phyloP scores from a whole-genome alignment of 2,888 invertebrate genomes.

The Amphipoea lucens region DNA sequence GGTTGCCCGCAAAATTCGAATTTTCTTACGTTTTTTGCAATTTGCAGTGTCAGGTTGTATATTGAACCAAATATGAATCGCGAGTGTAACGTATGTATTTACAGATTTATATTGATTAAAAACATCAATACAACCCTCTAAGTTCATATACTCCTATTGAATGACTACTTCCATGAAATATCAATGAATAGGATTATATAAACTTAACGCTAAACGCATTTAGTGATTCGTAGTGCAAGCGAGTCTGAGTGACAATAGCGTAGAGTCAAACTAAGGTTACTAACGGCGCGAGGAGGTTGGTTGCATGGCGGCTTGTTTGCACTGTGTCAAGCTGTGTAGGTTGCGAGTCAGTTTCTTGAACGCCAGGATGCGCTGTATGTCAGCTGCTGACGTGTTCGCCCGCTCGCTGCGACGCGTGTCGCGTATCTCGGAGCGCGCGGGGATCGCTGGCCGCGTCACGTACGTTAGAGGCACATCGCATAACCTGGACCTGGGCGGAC shows the following conservation, averaged over 20 bases:
- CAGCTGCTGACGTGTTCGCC: slow-evolving; percentile 43
- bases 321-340: slow-evolving; percentile 53
- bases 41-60: no score
- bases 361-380: slow-evolving; percentile 73
- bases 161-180: no score
- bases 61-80: no score
- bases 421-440: slow-evolving; percentile 33
- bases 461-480: slow-evolving; percentile 41
- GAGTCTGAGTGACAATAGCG: neutral
- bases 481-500: slow-evolving; percentile 39
- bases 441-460: slow-evolving; percentile 41
- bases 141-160: no score
- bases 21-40: no score
- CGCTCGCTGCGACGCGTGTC: slow-evolving; percentile 53
- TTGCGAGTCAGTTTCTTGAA: slow-evolving; percentile 72
- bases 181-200: no score
- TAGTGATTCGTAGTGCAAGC: neutral
- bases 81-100: no score
- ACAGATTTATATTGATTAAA: no score
- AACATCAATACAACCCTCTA: no score
- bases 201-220: neutral
- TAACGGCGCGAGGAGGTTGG: slow-evolving; percentile 58
- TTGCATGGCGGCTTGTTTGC: slow-evolving; percentile 34
- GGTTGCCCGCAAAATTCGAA: no score
- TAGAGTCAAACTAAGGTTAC: slow-evolving; percentile 26